A percentile compares a stretch with the other conserved stretches of the same genome.
phyloP scores from a whole-genome alignment of 2,888 invertebrate genomes.

The Apamea epomidion region DNA sequence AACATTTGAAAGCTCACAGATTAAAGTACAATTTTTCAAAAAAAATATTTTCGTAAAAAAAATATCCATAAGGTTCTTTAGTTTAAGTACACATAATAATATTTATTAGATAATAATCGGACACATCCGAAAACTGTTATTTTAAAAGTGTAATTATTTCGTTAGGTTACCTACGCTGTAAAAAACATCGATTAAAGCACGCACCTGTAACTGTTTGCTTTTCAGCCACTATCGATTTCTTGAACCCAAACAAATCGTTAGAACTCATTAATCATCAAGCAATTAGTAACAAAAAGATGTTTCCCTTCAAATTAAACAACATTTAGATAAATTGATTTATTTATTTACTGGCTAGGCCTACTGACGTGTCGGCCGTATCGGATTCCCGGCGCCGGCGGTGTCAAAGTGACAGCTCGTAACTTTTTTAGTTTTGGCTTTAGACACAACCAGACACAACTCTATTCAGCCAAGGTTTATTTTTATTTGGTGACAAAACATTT shows the following conservation, averaged over 20 bases:
- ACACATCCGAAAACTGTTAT: not conserved
- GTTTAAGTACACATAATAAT: too few relatives aligned
- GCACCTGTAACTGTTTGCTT: slow-evolving; percentile 28
- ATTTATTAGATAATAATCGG: not conserved
- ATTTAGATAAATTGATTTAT: slow-evolving; percentile 65
- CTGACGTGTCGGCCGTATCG: slow-evolving; percentile 78
- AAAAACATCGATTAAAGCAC: slow-evolving; percentile 14
- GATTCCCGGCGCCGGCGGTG: slow-evolving; percentile 84
- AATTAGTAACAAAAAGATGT: slow-evolving; percentile 63
- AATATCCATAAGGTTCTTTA: not conserved
- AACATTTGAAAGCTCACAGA: not conserved
- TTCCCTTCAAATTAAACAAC: slow-evolving; percentile 58
- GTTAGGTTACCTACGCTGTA: not conserved
- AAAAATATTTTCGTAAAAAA: too few relatives aligned
- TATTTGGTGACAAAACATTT: slow-evolving; percentile 81
- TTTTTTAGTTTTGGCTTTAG: slow-evolving; percentile 76
- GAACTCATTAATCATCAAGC: slow-evolving; percentile 55
- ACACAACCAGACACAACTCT: slow-evolving; percentile 75
- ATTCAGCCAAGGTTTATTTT: slow-evolving; percentile 78
- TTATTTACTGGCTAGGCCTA: slow-evolving; percentile 82
- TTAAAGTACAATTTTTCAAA: not conserved
- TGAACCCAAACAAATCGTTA: slow-evolving; percentile 21
- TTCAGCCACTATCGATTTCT: slow-evolving; percentile 50
- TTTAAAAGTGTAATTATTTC: not conserved
- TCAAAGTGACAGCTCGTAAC: slow-evolving; percentile 85